Evolutionary conservation across 2,113 vertebrate species (phyloP).

Genomic region (Lasiurus borealis): DNA sequence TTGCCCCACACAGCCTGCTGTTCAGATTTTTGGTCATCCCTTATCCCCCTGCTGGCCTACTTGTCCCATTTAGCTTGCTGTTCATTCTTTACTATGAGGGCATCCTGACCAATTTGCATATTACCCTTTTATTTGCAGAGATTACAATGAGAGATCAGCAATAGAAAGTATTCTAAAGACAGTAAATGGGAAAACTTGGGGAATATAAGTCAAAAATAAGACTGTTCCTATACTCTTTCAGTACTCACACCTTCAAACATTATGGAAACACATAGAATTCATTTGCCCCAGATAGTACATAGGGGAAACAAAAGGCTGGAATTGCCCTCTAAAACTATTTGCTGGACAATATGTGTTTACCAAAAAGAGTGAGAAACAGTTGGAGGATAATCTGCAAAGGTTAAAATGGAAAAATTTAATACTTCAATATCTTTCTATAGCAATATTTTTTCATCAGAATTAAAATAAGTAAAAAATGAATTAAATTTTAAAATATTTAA

Average conservation of each 20-base stretch:
- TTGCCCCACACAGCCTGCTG: too few species aligned
- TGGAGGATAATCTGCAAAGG: neutral
- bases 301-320: rapidly evolving
- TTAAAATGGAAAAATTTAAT: neutral
- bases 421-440: neutral
- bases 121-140: too few species aligned
- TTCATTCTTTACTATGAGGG: too few species aligned
- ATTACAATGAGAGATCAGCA: neutral
- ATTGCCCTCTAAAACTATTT: neutral
- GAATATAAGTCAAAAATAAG: neutral
- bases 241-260: neutral
- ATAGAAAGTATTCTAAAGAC: neutral
- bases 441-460: neutral
- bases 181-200: neutral
- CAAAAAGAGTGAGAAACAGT: neutral
- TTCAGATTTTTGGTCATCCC: too few species aligned
- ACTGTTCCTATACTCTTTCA: neutral
- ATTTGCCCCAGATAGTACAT: rapidly evolving
- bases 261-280: neutral
- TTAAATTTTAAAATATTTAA: neutral
- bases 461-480: neutral
- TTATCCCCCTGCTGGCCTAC: too few species aligned
- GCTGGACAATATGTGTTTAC: neutral
- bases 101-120: too few species aligned
- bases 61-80: too few species aligned